A percentile compares a stretch with the other conserved stretches of the same genome.
phyloP scores from a whole-genome alignment of 2,797 vertebrate genomes.

The Mormyrops attenuatus region DNA sequence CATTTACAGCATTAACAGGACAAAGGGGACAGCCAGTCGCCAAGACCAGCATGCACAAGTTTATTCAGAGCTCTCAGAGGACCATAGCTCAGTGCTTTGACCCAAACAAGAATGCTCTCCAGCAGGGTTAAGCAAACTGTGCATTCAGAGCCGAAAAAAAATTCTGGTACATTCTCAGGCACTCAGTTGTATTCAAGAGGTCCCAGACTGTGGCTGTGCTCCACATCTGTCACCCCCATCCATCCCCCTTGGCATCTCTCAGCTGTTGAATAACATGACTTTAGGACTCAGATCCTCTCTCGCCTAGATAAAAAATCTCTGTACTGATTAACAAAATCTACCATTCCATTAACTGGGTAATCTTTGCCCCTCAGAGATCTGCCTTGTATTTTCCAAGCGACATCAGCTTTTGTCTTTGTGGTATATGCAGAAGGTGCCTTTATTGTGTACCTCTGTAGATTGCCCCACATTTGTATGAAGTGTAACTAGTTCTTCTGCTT shows the following conservation, averaged over 20 bases:
- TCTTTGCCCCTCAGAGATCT: background rate
- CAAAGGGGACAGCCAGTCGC: background rate
- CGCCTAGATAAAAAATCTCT: background rate
- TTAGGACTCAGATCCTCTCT: background rate
- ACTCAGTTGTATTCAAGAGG: background rate
- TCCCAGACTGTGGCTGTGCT: background rate
- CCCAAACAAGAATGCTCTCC: background rate
- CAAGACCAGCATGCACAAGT: background rate
- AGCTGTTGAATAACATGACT: background rate
- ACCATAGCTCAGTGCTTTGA: background rate
- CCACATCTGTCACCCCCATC: background rate
- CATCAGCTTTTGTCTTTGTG: background rate
- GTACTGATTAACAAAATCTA: conserved; percentile 7
- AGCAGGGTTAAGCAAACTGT: background rate
- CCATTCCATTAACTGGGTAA: background rate
- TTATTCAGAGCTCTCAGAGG: background rate
- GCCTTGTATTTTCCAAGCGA: background rate
- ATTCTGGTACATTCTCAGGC: background rate
- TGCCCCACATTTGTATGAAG: background rate
- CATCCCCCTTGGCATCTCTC: background rate
- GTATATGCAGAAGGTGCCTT: background rate
- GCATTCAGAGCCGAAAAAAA: background rate
- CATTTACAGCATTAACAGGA: background rate
- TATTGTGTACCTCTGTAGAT: background rate
- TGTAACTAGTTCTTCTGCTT: background rate